Base-by-base conservation (phyloP, 1,140 invertebrate genomes). In the Macrobrachium nipponense region DNA sequence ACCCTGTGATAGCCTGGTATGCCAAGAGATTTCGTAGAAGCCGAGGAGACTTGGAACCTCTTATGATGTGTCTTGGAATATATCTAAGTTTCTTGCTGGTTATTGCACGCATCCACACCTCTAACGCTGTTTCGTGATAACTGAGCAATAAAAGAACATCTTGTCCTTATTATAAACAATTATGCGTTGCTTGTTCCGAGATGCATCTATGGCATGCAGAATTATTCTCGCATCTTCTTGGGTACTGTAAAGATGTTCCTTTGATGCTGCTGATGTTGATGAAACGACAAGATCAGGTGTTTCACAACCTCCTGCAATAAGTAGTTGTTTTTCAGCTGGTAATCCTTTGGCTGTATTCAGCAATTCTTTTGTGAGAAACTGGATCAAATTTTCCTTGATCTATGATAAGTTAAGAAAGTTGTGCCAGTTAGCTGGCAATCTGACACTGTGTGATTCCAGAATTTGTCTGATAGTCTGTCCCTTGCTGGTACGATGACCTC, bases 131-230 rank as follows among this genome's bases (percentile, higher is more conserved):
- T 61, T 78, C 20, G 44, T 78, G 51, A 59, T 60, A 61, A 18
- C 59, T 80, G 36, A 80, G 60, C 8, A 80, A 10, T 43, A 80
- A 80, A 62, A 80, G n/a, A 80, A 64, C 59, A 64, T 80, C 78
- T 80, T 80, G 43, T 64, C 20, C 61, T 36, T 80, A 36, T 60
- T 80, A 60, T 80, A 64, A 36, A 36, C 1, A 36, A 36, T 36
- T 36, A 36, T 36, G 27, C 27, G 27, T 36, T 36, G 27, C 27
- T 36, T 36, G 27, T 36, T 36, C 27, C 27, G 27, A 36, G 78
- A 62, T 36, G 78, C 78, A 23, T 80, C 78, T 43, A 15, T 64
- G n/a, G 78, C 78, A 80, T 80, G 78, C 14, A 80, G 78, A 80
- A 18, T 36, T 44, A 80, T 80, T 36, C 59, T 15, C 64, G n/a